These are phyloP conservation scores for Salminus brasiliensis DNA, from an alignment of 2,113 vertebrate species.

Conservation along the genomic window DNA sequence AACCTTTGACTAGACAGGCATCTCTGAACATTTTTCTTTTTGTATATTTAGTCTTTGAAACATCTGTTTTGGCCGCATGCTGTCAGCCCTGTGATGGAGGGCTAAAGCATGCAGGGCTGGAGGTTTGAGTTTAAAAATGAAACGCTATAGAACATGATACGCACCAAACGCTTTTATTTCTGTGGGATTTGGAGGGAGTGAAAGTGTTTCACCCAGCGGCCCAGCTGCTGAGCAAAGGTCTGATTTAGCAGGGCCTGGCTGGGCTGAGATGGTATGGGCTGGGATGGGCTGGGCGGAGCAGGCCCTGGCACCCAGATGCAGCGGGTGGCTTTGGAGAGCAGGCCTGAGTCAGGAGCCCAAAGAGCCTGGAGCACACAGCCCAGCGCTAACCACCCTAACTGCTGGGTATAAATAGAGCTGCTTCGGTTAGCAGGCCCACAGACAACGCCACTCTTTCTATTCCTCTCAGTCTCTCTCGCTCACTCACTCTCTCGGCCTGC, in stretches of 20 bases:
- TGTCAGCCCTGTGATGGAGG: not conserved
- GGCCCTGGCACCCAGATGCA: conserved; percentile 27
- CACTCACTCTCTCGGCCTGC: conserved; percentile 7
- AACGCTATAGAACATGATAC: conserved; percentile 19
- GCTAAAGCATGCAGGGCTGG: not conserved
- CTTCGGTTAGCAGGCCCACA: conserved; percentile 39
- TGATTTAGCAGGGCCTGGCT: conserved; percentile 33
- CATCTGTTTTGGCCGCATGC: conserved; percentile 32
- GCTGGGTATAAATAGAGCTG: conserved; percentile 53
- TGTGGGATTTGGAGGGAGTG: conserved; percentile 20
- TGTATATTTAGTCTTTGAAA: conserved; percentile 25
- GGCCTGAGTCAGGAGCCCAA: conserved; percentile 18
- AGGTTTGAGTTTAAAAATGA: conserved; percentile 34
- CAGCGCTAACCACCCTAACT: conserved; percentile 35
- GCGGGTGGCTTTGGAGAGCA: conserved; percentile 12
- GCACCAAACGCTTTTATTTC: conserved; percentile 9
- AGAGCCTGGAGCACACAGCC: conserved; percentile 29
- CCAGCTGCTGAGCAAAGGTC: conserved; percentile 32
- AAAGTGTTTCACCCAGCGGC: conserved; percentile 39
- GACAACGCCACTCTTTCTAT: conserved; percentile 16
- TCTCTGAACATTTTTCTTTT: conserved; percentile 36
- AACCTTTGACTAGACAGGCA: not conserved
- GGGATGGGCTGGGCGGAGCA: conserved; percentile 23
- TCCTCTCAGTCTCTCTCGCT: not conserved
- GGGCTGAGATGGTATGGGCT: not conserved